phyloP scores from a whole-genome alignment of 2,797 vertebrate genomes.

The Hypotaenidia okinawae region DNA sequence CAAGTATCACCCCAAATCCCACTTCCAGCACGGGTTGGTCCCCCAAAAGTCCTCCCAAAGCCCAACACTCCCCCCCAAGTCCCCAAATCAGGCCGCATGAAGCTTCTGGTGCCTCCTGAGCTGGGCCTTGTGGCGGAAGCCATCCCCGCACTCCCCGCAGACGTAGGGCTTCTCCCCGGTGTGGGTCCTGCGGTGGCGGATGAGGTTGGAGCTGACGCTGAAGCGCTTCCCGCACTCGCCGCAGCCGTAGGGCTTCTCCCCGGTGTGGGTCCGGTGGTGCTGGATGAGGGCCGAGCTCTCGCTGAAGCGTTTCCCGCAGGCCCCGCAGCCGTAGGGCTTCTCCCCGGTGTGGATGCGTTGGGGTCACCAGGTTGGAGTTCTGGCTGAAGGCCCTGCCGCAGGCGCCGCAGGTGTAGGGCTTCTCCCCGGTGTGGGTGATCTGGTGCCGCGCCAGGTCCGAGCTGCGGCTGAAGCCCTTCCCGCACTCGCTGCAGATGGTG shows the following conservation, averaged over 20 bases:
- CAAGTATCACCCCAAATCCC: too few relatives aligned
- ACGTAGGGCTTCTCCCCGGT: conserved; percentile 48
- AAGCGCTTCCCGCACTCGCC: conserved; percentile 72
- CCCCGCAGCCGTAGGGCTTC: conserved; percentile 68
- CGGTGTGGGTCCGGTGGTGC: conserved; percentile 72
- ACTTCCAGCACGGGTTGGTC: too few relatives aligned
- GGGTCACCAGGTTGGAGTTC: conserved; percentile 73
- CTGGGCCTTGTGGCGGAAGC: conserved; percentile 69
- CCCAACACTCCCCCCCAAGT: too few relatives aligned
- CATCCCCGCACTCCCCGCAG: conserved; percentile 68
- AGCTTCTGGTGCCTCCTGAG: conserved; percentile 68
- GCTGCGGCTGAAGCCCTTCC: conserved; percentile 73
- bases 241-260: conserved; percentile 67
- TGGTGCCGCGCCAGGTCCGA: conserved; percentile 72
- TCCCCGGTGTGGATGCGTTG: conserved; percentile 73
- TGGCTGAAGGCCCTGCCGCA: conserved; percentile 75
- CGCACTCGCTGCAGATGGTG: conserved; percentile 69
- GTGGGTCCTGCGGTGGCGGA: conserved; percentile 73
- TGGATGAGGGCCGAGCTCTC: conserved; percentile 72
- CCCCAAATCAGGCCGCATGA: not conserved
- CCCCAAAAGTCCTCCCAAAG: too few relatives aligned
- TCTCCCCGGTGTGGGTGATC: conserved; percentile 71
- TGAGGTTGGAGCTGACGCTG: conserved; percentile 74
- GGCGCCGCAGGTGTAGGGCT: conserved; percentile 65
- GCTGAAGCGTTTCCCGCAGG: conserved; percentile 70